phyloP scores from a whole-genome alignment of 1,140 invertebrate species.

The Armadillidium nasatum region DNA sequence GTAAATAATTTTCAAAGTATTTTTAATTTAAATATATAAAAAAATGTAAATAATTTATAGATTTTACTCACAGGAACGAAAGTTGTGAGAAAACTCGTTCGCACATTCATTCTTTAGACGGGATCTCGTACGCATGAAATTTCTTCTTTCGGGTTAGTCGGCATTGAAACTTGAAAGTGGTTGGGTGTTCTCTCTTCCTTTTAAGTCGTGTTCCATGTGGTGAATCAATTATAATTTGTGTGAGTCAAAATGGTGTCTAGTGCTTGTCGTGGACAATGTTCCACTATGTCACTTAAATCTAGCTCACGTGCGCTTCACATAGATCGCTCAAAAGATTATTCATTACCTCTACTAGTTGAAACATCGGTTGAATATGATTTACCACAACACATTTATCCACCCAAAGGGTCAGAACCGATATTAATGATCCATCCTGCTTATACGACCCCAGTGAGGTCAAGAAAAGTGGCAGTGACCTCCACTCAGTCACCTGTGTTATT shows the following conservation, averaged over 20 bases:
- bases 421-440: slow-evolving; percentile 43
- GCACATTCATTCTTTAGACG: not conserved
- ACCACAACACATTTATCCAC: slow-evolving; percentile 43
- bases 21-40: no score
- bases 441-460: slow-evolving; percentile 32
- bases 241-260: not conserved
- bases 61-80: not conserved
- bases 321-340: slow-evolving; percentile 31
- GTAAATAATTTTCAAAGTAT: no score
- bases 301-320: not conserved
- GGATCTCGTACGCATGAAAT: not conserved
- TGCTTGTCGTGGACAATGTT: not conserved
- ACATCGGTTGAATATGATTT: slow-evolving; percentile 45
- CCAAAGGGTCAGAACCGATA: slow-evolving; percentile 41
- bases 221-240: not conserved
- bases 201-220: slow-evolving; percentile 1
- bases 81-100: not conserved
- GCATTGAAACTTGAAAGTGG: not conserved
- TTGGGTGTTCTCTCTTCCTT: not conserved
- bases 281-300: slow-evolving; percentile 10
- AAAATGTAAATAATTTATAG: no score
- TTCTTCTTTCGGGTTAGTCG: not conserved
- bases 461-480: slow-evolving; percentile 29
- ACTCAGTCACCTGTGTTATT: slow-evolving; percentile 3
- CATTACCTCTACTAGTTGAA: slow-evolving; percentile 40